These are phyloP conservation scores for Leistus spinibarbis DNA, from an alignment of 2,888 invertebrate species.

Conservation along the genomic window DNA sequence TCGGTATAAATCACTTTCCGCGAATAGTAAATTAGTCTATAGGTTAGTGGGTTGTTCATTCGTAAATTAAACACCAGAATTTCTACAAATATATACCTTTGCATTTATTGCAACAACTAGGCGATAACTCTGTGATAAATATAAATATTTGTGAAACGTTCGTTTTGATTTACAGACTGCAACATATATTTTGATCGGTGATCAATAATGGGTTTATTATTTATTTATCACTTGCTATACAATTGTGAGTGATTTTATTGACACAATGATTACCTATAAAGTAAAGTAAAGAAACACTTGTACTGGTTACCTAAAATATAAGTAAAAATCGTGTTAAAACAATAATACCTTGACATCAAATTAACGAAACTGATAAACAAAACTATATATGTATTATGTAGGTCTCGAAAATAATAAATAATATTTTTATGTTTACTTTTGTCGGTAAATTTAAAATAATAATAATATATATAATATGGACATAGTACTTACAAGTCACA, in stretches of 20 bases:
- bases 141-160: too few species aligned
- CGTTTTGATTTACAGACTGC: background rate
- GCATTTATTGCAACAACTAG: too few species aligned
- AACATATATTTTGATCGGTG: background rate
- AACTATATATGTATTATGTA: background rate
- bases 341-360: conserved; percentile 31
- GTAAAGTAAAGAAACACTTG: background rate
- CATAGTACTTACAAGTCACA: too few species aligned
- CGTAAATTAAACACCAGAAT: too few species aligned
- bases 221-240: too few species aligned
- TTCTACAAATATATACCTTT: too few species aligned
- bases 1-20: too few species aligned
- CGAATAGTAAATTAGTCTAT: too few species aligned
- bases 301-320: conserved; percentile 28
- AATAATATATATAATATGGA: too few species aligned
- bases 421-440: background rate
- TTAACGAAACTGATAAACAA: conserved; percentile 12
- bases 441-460: background rate
- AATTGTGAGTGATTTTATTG: background rate
- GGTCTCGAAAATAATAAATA: background rate
- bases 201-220: background rate
- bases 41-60: too few species aligned
- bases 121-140: too few species aligned
- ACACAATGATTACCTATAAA: background rate
- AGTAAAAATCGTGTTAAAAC: conserved; percentile 25